Conservation (phyloP, 1,140 invertebrate species). For the Drosophila melanogaster region DNA sequence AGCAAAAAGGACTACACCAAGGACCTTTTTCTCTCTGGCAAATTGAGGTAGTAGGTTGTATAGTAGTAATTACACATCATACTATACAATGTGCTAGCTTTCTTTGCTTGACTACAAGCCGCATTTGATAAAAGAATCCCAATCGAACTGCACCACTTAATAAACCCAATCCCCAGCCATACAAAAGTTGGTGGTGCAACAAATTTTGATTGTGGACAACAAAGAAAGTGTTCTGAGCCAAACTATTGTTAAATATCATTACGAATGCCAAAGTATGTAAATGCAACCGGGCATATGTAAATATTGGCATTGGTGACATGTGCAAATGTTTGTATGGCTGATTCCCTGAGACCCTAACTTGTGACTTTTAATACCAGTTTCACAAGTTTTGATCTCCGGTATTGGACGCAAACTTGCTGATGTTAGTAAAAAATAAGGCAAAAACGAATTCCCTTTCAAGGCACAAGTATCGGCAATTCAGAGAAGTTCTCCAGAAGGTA, state of each 20-base stretch:
- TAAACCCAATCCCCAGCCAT: conserved; percentile 31
- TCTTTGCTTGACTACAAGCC: conserved; percentile 84
- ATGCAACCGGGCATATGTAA: conserved; percentile 25
- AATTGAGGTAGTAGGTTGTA: conserved; percentile 85
- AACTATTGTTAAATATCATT: neutral
- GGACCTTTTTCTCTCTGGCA: conserved; percentile 84
- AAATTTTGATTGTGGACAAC: neutral
- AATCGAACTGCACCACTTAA: conserved; percentile 2
- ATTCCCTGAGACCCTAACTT: conserved; percentile 85
- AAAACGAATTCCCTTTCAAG: conserved; percentile 1
- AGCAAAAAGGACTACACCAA: conserved; percentile 77
- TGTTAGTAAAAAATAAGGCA: conserved; percentile 60
- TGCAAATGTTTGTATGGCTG: conserved; percentile 85
- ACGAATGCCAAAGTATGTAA: conserved; percentile 5
- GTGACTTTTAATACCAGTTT: conserved; percentile 85
- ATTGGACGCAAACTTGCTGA: conserved; percentile 85
- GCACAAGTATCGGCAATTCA: neutral
- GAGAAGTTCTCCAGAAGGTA: conserved; percentile 6
- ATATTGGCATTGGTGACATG: conserved; percentile 79
- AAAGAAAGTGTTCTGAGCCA: conserved; percentile 26
- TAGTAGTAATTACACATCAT: conserved; percentile 79
- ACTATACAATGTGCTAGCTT: conserved; percentile 85
- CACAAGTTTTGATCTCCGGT: conserved; percentile 85
- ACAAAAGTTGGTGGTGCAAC: conserved; percentile 19
- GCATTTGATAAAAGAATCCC: conserved; percentile 39